Conservation (phyloP, 1,140 invertebrate genomes). For the Drosophila busckii region DNA sequence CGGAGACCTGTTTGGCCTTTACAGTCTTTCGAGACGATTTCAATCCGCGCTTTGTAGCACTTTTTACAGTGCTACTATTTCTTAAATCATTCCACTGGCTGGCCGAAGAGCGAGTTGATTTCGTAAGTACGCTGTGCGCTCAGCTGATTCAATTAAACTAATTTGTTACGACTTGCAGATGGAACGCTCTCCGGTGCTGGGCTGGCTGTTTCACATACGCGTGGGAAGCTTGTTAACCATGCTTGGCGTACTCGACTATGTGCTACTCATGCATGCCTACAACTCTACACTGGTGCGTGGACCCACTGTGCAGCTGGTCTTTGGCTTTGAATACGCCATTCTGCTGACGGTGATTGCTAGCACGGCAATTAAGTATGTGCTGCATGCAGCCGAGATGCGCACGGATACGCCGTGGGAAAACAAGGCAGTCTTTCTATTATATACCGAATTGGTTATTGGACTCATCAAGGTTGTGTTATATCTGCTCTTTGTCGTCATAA, state of each 20-base stretch:
- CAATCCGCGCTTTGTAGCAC: slow-evolving; percentile 97
- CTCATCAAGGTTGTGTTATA: slow-evolving; percentile 94
- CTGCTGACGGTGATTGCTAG: slow-evolving; percentile 96
- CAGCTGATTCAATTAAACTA: background rate
- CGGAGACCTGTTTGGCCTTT: slow-evolving; percentile 99
- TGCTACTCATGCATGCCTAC: slow-evolving; percentile 96
- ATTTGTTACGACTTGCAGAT: slow-evolving; percentile 84
- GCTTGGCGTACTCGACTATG: slow-evolving; percentile 90
- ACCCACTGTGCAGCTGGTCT: slow-evolving; percentile 98
- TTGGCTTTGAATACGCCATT: slow-evolving; percentile 99
- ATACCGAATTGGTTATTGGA: slow-evolving; percentile 97
- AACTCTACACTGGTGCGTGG: slow-evolving; percentile 96
- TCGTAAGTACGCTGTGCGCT: slow-evolving; percentile 87
- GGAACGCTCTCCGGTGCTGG: slow-evolving; percentile 98
- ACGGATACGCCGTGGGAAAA: slow-evolving; percentile 99
- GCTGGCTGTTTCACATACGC: slow-evolving; percentile 95
- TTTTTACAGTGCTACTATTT: slow-evolving; percentile 98
- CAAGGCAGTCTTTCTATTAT: slow-evolving; percentile 98
- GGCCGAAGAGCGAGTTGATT: slow-evolving; percentile 98
- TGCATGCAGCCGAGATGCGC: slow-evolving; percentile 96
- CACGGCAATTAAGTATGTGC: slow-evolving; percentile 95
- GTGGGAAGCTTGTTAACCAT: slow-evolving; percentile 91
- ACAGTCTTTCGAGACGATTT: slow-evolving; percentile 99
- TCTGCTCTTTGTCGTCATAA: slow-evolving; percentile 95
- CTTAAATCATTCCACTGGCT: slow-evolving; percentile 99